Conservation (phyloP, 1,140 invertebrate species). For the Cyclargus thomasi region DNA sequence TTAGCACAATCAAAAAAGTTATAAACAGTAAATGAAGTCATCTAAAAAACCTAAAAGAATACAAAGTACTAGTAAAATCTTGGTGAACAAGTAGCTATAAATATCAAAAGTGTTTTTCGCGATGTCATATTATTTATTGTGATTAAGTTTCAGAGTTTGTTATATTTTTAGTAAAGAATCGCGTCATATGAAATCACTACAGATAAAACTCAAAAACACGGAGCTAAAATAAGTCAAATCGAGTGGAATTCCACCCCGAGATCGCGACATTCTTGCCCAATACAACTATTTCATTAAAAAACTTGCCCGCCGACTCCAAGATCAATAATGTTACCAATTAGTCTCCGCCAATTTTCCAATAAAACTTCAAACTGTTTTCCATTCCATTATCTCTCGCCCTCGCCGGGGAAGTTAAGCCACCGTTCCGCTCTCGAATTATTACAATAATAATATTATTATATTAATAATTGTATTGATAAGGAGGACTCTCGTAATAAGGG, state of each 20-base stretch:
- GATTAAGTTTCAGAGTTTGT: too few relatives aligned
- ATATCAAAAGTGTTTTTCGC: too few relatives aligned
- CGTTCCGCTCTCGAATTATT: conserved; percentile 69
- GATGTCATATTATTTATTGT: too few relatives aligned
- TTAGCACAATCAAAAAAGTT: too few relatives aligned
- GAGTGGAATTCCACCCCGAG: not conserved
- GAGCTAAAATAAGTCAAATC: not conserved
- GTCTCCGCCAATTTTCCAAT: conserved; percentile 72
- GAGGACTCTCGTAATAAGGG: conserved; percentile 75
- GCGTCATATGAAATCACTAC: not conserved
- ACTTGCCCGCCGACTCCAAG: conserved; percentile 30
- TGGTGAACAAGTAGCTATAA: too few relatives aligned
- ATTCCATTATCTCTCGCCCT: conserved; percentile 74
- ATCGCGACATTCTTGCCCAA: not conserved
- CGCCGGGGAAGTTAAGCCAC: conserved; percentile 71
- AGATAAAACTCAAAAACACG: not conserved
- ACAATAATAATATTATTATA: conserved; percentile 75
- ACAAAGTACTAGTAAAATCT: too few relatives aligned
- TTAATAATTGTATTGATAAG: conserved; percentile 76
- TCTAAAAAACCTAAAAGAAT: too few relatives aligned
- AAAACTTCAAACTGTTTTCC: conserved; percentile 75
- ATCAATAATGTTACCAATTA: conserved; percentile 74
- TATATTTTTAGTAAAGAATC: not conserved
- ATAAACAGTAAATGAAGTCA: too few relatives aligned
- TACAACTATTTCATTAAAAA: conserved; percentile 19